phyloP scores from a whole-genome alignment of 2,113 vertebrate species.

The Ctenodactylus gundi region DNA sequence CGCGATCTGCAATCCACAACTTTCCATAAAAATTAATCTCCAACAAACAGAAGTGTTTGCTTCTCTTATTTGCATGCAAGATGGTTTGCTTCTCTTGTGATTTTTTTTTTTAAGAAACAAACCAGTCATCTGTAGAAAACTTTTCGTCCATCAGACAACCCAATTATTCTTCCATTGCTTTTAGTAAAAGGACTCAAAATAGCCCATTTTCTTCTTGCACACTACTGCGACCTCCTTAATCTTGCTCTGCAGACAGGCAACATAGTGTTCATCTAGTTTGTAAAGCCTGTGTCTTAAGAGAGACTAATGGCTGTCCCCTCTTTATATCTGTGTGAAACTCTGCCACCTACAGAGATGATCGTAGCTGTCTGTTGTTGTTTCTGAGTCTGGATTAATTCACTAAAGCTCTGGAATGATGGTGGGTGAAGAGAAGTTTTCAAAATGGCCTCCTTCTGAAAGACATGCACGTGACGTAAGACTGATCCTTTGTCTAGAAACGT shows the following conservation, averaged over 20 bases:
- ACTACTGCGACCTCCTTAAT: not conserved
- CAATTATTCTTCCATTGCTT: not conserved
- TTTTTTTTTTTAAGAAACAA: constrained; percentile 22
- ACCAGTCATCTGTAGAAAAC: constrained; percentile 34
- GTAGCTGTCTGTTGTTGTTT: not conserved
- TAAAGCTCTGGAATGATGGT: not conserved
- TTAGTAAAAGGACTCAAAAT: not conserved
- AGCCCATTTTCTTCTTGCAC: not conserved
- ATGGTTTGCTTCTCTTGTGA: constrained; percentile 43
- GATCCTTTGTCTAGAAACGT: not conserved
- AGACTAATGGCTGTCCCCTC: too few relatives aligned
- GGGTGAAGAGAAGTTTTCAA: not conserved
- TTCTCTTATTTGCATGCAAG: constrained; percentile 53
- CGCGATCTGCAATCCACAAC: constrained; percentile 74
- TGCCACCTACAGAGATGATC: not conserved
- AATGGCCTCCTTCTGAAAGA: not conserved
- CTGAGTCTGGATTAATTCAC: not conserved
- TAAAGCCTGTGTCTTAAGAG: not conserved
- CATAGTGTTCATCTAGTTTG: not conserved
- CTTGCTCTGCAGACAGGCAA: not conserved
- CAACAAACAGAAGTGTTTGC: constrained; percentile 60
- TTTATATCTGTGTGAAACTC: not conserved
- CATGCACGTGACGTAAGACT: fast-evolving
- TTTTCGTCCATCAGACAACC: not conserved
- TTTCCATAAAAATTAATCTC: constrained; percentile 80